Conservation (phyloP, 1,140 invertebrate genomes). For the Vollenhovia emeryi region DNA sequence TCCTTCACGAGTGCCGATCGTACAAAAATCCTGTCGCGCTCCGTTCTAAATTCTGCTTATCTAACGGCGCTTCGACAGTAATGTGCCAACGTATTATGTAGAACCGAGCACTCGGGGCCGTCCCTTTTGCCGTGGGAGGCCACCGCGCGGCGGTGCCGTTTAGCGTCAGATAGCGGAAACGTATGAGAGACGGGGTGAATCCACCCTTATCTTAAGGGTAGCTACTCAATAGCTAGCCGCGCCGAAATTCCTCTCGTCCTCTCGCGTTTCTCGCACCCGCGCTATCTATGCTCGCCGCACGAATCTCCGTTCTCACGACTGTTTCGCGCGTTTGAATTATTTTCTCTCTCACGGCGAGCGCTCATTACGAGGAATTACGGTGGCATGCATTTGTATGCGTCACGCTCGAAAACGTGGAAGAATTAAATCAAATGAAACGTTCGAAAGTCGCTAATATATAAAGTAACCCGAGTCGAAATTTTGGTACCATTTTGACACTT, state of each 20-base stretch:
- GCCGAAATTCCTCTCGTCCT: constrained; percentile 67
- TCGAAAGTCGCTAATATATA: neutral
- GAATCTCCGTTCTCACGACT: neutral
- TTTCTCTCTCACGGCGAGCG: constrained; percentile 50
- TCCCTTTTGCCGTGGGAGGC: constrained; percentile 80
- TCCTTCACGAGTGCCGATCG: constrained; percentile 65
- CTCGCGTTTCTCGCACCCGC: constrained; percentile 45
- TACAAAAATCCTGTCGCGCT: constrained; percentile 76
- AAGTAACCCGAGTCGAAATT: no score
- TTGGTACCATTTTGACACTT: no score
- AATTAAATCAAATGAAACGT: neutral
- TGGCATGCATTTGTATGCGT: neutral
- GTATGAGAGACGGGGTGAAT: constrained; percentile 80
- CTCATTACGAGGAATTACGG: constrained; percentile 60
- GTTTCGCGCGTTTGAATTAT: constrained; percentile 32
- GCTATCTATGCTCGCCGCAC: constrained; percentile 22
- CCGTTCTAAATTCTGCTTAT: constrained; percentile 81
- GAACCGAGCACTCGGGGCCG: constrained; percentile 75
- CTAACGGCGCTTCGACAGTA: constrained; percentile 80
- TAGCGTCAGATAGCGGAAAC: constrained; percentile 81
- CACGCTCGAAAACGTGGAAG: neutral
- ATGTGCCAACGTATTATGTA: constrained; percentile 82
- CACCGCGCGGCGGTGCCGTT: constrained; percentile 76
- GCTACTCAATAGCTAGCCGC: constrained; percentile 83
- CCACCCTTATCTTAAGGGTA: constrained; percentile 84